These are phyloP conservation scores for Zele albiditarsus DNA, from an alignment of 2,888 invertebrate genomes.

Conservation along the genomic window DNA sequence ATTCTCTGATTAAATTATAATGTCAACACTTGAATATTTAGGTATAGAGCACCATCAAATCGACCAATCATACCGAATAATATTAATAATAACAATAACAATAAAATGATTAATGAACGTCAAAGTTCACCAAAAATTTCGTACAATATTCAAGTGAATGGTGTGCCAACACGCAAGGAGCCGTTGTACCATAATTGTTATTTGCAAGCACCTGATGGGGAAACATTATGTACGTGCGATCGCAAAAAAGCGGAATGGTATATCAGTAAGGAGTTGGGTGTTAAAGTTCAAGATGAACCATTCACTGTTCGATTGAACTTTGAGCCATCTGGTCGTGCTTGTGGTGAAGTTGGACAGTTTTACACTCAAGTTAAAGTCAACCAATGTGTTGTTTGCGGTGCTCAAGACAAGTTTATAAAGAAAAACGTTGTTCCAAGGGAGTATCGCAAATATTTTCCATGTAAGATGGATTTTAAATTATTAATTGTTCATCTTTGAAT, in stretches of 20 bases:
- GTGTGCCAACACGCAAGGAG: constrained; percentile 74
- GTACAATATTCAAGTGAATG: not conserved
- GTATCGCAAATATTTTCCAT: constrained; percentile 84
- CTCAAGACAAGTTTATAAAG: constrained; percentile 79
- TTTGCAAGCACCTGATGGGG: constrained; percentile 85
- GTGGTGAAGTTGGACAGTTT: constrained; percentile 81
- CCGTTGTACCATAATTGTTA: constrained; percentile 87
- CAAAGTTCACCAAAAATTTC: not conserved
- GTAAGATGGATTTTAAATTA: constrained; percentile 67
- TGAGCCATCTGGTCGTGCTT: constrained; percentile 84
- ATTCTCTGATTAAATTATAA: not conserved
- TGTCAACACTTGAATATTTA: constrained; percentile 30
- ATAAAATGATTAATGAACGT: constrained; percentile 37
- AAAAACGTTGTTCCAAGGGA: constrained; percentile 90
- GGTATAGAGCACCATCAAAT: constrained; percentile 60
- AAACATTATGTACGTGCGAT: constrained; percentile 84
- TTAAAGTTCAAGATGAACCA: constrained; percentile 74
- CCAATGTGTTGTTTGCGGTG: constrained; percentile 87
- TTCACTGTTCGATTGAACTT: constrained; percentile 83
- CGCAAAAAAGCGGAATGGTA: constrained; percentile 85
- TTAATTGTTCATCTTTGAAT: not conserved
- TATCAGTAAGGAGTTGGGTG: constrained; percentile 73
- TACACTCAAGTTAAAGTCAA: constrained; percentile 83
- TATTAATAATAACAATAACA: constrained; percentile 44
- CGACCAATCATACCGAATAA: constrained; percentile 11